phyloP scores from a whole-genome alignment of 2,113 vertebrate species.

The Pitta sordida region DNA sequence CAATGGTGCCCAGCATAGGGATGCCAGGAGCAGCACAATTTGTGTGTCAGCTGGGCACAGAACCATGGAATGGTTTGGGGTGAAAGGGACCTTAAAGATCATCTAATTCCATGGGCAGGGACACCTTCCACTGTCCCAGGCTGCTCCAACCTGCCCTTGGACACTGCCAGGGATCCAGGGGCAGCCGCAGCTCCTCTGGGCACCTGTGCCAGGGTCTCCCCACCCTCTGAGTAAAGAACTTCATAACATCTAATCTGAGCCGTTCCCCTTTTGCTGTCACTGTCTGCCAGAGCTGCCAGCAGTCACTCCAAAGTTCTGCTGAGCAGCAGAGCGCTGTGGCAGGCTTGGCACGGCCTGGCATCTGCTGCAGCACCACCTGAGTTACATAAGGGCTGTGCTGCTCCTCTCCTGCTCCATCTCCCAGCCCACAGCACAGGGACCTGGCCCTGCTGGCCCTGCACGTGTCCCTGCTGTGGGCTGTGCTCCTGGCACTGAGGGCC shows the following conservation, averaged over 20 bases:
- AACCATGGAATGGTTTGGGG: not conserved
- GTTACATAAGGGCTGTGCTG: not conserved
- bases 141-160: not conserved
- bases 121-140: not conserved
- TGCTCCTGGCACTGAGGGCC: not conserved
- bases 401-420: not conserved
- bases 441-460: not conserved
- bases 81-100: not conserved
- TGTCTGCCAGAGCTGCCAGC: not conserved
- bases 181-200: not conserved
- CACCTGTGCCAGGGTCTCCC: not conserved
- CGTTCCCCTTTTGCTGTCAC: not conserved
- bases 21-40: rapidly evolving
- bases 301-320: rapidly evolving
- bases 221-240: not conserved
- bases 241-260: rapidly evolving
- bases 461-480: not conserved
- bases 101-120: not conserved
- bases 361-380: not conserved
- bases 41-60: not conserved
- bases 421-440: rapidly evolving
- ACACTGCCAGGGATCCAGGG: not conserved
- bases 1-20: not conserved
- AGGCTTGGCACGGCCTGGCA: not conserved
- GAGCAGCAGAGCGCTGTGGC: not conserved